Conservation (phyloP, 1,140 invertebrate species). For the Drosophila albomicans region DNA sequence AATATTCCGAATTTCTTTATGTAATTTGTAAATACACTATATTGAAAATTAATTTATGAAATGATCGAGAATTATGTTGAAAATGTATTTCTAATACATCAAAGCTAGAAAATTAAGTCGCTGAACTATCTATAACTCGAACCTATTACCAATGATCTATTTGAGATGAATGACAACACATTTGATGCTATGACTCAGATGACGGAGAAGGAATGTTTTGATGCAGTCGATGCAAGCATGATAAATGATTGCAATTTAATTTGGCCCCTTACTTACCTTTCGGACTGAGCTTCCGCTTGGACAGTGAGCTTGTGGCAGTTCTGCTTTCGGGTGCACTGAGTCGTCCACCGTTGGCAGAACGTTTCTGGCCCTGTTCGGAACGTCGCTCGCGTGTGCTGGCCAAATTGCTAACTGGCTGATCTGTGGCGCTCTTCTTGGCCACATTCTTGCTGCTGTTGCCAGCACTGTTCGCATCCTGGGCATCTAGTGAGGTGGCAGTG, state of each 20-base stretch:
- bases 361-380: slow-evolving; percentile 61
- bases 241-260: slow-evolving; percentile 13
- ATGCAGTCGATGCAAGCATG: slow-evolving; percentile 31
- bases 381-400: slow-evolving; percentile 67
- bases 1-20: too few species aligned
- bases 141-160: neutral
- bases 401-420: slow-evolving; percentile 56
- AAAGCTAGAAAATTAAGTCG: neutral
- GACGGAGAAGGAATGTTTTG: slow-evolving; percentile 38
- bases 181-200: slow-evolving; percentile 16
- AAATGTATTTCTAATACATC: too few species aligned
- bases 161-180: neutral
- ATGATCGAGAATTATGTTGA: too few species aligned
- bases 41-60: too few species aligned
- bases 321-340: slow-evolving; percentile 45
- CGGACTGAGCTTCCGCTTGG: slow-evolving; percentile 60
- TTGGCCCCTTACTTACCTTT: slow-evolving; percentile 56
- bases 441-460: slow-evolving; percentile 69
- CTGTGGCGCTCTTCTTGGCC: slow-evolving; percentile 69
- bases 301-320: slow-evolving; percentile 16
- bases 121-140: neutral
- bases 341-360: slow-evolving; percentile 47
- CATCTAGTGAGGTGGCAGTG: slow-evolving; percentile 35
- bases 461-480: slow-evolving; percentile 35
- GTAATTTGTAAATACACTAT: too few species aligned